Conservation (phyloP, 2,797 vertebrate species). For the Falco peregrinus region DNA sequence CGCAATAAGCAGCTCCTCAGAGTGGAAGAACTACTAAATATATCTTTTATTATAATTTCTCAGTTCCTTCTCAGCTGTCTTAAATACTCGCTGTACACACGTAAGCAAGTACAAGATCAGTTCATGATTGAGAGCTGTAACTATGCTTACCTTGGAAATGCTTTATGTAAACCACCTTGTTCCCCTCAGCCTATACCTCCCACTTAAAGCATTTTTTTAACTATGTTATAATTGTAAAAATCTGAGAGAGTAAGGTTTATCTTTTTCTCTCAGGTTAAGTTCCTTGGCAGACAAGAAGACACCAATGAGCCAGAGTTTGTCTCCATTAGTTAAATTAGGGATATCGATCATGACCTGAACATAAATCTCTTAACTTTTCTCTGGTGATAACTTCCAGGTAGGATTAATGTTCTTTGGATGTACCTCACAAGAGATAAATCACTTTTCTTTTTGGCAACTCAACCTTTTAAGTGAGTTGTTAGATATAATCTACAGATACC, state of each 20-base stretch:
- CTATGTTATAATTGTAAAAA: background rate
- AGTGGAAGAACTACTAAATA: background rate
- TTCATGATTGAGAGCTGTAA: background rate
- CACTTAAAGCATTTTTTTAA: background rate
- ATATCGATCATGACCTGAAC: background rate
- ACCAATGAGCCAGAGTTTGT: background rate
- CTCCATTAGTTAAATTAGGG: slow-evolving; percentile 35
- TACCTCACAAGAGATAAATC: background rate
- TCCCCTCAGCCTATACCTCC: background rate
- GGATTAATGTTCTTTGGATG: background rate
- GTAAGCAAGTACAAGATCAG: background rate
- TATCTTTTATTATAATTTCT: background rate
- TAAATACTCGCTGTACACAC: background rate
- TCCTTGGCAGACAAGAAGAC: background rate
- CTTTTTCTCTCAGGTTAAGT: background rate
- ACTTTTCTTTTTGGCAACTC: background rate
- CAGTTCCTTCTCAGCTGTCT: background rate
- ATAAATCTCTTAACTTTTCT: slow-evolving; percentile 25
- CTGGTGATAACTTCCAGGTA: background rate
- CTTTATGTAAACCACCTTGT: background rate
- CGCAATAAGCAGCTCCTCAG: background rate
- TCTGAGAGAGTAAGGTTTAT: background rate
- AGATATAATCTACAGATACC: background rate
- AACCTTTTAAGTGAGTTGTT: background rate
- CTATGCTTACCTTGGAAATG: background rate